Evolutionary conservation across 2,113 vertebrate genomes (phyloP).

Genomic region (Litocranius walleri): DNA sequence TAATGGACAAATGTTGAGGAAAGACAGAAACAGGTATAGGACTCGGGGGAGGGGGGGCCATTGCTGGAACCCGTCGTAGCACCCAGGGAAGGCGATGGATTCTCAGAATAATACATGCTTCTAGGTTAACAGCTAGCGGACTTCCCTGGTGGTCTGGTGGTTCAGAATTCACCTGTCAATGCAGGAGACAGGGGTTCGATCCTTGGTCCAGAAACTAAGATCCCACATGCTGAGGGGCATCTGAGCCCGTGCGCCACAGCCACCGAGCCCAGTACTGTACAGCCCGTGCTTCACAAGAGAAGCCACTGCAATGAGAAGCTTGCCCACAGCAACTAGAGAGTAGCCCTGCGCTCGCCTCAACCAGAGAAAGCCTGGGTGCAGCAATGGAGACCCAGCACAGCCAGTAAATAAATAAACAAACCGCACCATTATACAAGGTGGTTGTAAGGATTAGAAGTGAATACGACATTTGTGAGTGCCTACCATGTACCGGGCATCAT

Average conservation of each 20-base stretch:
- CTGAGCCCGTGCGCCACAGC: fast-evolving
- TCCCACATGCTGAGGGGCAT: neutral
- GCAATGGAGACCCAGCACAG: neutral
- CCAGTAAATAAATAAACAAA: neutral
- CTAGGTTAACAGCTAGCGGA: neutral
- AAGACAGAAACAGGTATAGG: neutral
- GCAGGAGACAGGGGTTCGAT: neutral
- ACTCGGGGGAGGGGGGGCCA: too few species aligned
- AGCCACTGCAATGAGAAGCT: neutral
- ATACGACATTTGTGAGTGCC: neutral
- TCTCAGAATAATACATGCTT: neutral
- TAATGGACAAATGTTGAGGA: neutral
- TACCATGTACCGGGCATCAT: neutral
- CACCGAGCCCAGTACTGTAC: neutral
- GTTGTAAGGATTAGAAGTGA: neutral
- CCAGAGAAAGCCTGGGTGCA: neutral
- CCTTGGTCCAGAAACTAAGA: neutral
- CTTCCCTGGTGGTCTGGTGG: neutral
- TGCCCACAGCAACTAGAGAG: fast-evolving
- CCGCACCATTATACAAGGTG: neutral
- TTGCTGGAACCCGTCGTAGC: neutral
- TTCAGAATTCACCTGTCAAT: neutral
- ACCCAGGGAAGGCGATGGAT: neutral
- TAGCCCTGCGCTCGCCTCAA: neutral
- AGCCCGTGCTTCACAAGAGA: neutral